Conservation (phyloP, 2,113 vertebrate species). For the Orientallactaga bullata region DNA sequence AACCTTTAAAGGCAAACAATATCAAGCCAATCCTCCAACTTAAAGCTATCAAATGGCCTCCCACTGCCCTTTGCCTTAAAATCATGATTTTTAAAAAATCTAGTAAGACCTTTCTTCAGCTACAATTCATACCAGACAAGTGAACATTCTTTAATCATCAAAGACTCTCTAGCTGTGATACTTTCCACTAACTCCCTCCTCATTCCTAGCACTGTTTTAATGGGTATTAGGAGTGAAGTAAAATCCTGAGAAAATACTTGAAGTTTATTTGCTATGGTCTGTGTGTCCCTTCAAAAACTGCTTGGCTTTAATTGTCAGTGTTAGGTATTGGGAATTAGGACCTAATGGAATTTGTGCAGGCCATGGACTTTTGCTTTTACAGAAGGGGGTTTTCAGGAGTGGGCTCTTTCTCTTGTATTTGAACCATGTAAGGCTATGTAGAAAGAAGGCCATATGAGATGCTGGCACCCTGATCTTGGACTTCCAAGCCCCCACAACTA, state of each 20-base stretch:
- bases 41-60: background rate
- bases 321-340: background rate
- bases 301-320: background rate
- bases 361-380: background rate
- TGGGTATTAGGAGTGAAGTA: background rate
- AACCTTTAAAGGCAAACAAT: conserved; percentile 51
- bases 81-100: conserved; percentile 41
- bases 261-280: background rate
- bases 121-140: conserved; percentile 36
- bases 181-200: background rate
- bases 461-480: background rate
- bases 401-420: background rate
- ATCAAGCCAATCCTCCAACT: conserved; percentile 14
- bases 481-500: background rate
- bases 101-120: conserved; percentile 17
- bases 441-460: background rate
- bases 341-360: background rate
- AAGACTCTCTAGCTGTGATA: background rate
- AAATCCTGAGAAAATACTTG: conserved; percentile 8
- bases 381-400: background rate
- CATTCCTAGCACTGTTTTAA: conserved; percentile 19
- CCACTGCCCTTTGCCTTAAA: background rate
- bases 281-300: background rate
- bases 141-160: conserved; percentile 28
- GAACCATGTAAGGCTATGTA: background rate